These are phyloP conservation scores for Henicopernis longicauda DNA, from an alignment of 2,113 vertebrate species.

Conservation along the genomic window DNA sequence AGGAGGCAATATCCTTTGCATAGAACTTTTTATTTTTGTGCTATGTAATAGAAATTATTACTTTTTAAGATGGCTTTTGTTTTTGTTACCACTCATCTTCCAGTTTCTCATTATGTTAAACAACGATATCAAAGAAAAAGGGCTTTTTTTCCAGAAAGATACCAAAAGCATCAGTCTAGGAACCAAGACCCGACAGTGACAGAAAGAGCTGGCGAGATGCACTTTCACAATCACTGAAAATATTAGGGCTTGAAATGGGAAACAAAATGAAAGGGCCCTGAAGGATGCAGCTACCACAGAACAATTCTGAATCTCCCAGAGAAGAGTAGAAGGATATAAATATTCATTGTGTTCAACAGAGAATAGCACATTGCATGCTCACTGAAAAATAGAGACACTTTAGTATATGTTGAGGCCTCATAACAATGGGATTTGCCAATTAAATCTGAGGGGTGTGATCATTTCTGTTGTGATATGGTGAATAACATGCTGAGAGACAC, in stretches of 20 bases:
- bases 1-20: neutral
- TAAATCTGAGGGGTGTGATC: constrained; percentile 64
- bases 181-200: neutral
- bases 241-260: constrained; percentile 6
- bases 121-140: neutral
- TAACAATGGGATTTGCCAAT: constrained; percentile 67
- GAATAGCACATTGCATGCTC: constrained; percentile 24
- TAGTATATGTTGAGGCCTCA: constrained; percentile 8
- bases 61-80: neutral
- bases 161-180: neutral
- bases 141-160: neutral
- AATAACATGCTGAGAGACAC: constrained; percentile 46
- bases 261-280: constrained; percentile 14
- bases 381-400: constrained; percentile 22
- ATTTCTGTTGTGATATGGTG: constrained; percentile 41
- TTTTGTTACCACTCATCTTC: neutral
- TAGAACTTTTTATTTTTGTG: neutral
- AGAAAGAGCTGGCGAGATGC: neutral
- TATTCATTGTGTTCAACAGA: constrained; percentile 54
- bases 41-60: neutral
- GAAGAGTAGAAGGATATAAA: constrained; percentile 46
- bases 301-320: neutral
- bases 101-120: neutral
- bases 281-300: constrained; percentile 18
- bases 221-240: constrained; percentile 17